Conservation (phyloP, 2,113 vertebrate genomes). For the Connochaetes taurinus region DNA sequence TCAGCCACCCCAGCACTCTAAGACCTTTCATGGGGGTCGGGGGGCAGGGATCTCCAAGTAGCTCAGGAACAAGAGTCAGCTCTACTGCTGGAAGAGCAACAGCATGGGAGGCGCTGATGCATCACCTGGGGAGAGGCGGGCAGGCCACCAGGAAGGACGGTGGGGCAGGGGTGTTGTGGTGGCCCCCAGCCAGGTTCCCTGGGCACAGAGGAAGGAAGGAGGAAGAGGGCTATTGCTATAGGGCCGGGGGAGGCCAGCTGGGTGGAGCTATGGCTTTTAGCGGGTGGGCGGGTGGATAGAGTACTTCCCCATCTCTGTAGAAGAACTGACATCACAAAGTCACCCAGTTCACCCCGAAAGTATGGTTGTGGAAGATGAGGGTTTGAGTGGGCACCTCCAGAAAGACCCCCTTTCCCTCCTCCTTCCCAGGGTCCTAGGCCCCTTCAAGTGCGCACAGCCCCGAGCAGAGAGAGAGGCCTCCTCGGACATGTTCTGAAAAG, state of each 20-base stretch:
- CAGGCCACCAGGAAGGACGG: not conserved
- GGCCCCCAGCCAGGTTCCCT: not conserved
- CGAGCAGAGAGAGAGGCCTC: not conserved
- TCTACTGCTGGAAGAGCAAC: not conserved
- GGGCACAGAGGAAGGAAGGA: not conserved
- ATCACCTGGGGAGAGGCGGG: slow-evolving; percentile 15
- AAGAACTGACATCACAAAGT: slow-evolving; percentile 1
- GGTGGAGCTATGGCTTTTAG: slow-evolving; percentile 65
- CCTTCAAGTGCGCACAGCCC: not conserved
- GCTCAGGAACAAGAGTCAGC: slow-evolving; percentile 4
- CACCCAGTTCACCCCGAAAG: slow-evolving; percentile 45
- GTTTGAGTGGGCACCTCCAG: not conserved
- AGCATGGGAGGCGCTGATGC: not conserved
- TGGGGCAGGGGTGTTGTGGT: not conserved
- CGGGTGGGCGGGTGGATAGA: not conserved
- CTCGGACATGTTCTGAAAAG: not conserved
- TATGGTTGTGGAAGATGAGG: slow-evolving; percentile 10
- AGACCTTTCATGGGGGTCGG: slow-evolving; percentile 31
- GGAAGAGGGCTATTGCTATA: slow-evolving; percentile 59
- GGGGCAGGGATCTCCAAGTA: slow-evolving; percentile 3
- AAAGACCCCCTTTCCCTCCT: not conserved
- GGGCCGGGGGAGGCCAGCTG: not conserved
- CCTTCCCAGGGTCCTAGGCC: not conserved
- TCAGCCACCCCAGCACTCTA: slow-evolving; percentile 8
- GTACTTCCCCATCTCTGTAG: slow-evolving; percentile 1